phyloP scores from a whole-genome alignment of 2,888 invertebrate genomes.

The Norana najaformis region DNA sequence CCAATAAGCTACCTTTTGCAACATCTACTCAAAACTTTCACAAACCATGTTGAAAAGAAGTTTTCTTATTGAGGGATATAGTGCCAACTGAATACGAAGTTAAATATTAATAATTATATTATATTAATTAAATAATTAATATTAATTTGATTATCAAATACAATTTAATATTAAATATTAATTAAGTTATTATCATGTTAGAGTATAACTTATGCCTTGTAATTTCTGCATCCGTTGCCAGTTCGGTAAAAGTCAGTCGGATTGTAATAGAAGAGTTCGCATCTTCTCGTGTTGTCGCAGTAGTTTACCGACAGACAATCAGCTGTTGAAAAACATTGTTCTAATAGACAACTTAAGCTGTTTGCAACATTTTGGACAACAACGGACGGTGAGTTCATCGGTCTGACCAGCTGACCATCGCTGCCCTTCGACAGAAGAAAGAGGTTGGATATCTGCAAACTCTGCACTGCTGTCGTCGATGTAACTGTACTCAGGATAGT shows the following conservation, averaged over 20 bases:
- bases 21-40: no score
- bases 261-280: background rate
- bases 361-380: background rate
- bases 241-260: background rate
- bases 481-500: background rate
- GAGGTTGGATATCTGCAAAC: background rate
- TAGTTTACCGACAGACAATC: background rate
- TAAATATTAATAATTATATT: no score
- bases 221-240: background rate
- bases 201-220: background rate
- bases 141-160: no score
- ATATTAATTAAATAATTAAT: no score
- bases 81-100: no score
- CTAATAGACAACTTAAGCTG: background rate
- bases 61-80: no score
- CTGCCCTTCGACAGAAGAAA: background rate
- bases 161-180: no score
- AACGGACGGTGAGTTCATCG: background rate
- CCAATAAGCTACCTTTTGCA: no score
- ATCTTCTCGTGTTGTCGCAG: background rate
- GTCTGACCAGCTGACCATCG: background rate
- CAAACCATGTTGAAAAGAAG: no score
- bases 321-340: background rate
- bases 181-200: background rate
- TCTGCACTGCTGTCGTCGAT: background rate